These are phyloP conservation scores for Apaloderma vittatum DNA, from an alignment of 2,113 vertebrate species.

Conservation along the genomic window DNA sequence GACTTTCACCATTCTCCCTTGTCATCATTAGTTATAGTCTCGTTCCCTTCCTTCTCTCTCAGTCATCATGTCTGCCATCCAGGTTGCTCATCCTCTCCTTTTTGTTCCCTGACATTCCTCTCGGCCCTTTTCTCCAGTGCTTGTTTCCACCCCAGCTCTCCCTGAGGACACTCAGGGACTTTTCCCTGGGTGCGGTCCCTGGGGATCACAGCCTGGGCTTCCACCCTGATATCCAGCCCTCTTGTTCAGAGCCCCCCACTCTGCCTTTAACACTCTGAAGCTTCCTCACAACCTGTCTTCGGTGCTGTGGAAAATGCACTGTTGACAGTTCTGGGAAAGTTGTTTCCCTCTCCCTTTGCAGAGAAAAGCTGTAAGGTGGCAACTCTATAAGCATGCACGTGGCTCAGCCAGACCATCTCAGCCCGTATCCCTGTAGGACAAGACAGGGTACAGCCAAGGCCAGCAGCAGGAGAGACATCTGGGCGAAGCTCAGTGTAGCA, in stretches of 20 bases:
- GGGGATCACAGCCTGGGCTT: neutral
- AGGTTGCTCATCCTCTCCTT: neutral
- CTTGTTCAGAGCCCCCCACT: neutral
- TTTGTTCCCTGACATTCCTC: neutral
- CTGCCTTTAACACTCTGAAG: neutral
- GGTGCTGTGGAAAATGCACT: neutral
- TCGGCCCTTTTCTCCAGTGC: neutral
- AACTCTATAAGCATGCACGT: fast-evolving
- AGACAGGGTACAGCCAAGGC: neutral
- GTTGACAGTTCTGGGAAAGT: neutral
- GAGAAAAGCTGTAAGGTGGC: neutral
- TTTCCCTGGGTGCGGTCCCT: neutral
- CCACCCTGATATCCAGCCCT: neutral
- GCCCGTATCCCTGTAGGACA: neutral
- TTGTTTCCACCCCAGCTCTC: neutral
- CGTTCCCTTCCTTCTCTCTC: neutral
- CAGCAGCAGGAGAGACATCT: neutral
- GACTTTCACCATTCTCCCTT: neutral
- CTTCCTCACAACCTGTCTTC: neutral
- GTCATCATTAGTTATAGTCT: neutral
- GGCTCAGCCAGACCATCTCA: neutral
- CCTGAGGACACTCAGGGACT: neutral
- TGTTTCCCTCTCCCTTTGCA: neutral
- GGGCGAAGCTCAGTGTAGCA: neutral
- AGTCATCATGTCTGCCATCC: neutral